Base-by-base conservation (phyloP, 2,888 invertebrate genomes). In the Aquatica leii region DNA sequence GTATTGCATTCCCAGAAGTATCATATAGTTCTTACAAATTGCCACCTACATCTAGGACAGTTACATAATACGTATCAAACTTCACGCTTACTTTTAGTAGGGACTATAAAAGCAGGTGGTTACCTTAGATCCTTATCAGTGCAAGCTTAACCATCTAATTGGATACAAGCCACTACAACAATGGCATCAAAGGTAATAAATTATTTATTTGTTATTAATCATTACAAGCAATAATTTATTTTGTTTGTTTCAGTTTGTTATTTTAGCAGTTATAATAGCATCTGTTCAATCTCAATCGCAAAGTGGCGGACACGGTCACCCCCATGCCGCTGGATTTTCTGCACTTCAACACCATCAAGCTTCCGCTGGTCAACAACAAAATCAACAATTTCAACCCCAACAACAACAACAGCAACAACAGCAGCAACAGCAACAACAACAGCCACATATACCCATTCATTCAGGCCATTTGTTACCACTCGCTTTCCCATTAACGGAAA, bases 101-200 rank as follows among this genome's bases (percentile, higher is more conserved):
- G 62, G 17, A 48, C 69, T 73, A 74, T 74, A 74, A 72, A 74
- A 74, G 71, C 61, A 40, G 62, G 60, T 63, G 63, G 24, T 24
- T 24, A 69, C 66, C 69, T 69, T 54, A 41, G 57, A 61, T 6
- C 67, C 59, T 71, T 74, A 74, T 74, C 74, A 74, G 73, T 74
- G 69, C 66, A 67, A 68, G 69, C 43, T 67, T 69, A 70, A 55
- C 59, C 55, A 69, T 70, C 68, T 65, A 70, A 59, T 58, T 60
- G 63, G 62, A 65, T 61, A 49, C 62, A 65, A 68, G 53, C 56
- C 41, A 61, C 40, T 54, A 51, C 58, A 65, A 65, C 55, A 59
- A 74, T 74, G 74, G 71, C 72, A 65, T 69, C 68, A 52, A 74
- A 74, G 74, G 74, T 74, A 71, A 73, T 73, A n/a, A 62, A 34